Conservation (phyloP, 2,113 vertebrate genomes). For the Rattus rattus region DNA sequence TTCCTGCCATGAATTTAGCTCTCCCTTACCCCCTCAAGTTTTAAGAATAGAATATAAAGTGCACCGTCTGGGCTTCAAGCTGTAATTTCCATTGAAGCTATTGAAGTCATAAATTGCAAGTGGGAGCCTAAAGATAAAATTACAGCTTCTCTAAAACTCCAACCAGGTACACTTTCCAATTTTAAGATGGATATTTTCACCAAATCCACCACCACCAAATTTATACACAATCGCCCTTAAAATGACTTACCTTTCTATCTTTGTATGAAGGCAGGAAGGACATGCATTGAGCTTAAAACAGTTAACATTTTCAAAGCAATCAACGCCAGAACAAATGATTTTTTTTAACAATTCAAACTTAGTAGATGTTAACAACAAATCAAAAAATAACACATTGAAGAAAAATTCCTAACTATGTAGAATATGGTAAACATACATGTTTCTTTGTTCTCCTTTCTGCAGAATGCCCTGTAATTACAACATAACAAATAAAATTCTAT, state of each 20-base stretch:
- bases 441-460: background rate
- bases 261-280: background rate
- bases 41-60: conserved; percentile 73
- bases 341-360: background rate
- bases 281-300: background rate
- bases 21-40: conserved; percentile 5
- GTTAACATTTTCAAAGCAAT: background rate
- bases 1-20: conserved; percentile 56
- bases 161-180: background rate
- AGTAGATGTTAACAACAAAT: background rate
- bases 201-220: conserved; percentile 57
- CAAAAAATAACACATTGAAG: background rate
- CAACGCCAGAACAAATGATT: background rate
- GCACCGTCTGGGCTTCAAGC: background rate
- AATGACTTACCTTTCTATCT: background rate
- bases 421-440: background rate
- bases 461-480: background rate
- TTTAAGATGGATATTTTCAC: background rate
- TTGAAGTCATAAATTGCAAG: conserved; percentile 66
- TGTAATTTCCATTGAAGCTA: conserved; percentile 62
- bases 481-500: background rate
- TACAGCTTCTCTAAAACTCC: conserved; percentile 51
- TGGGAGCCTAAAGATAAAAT: conserved; percentile 69
- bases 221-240: conserved; percentile 58
- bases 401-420: background rate